These are phyloP conservation scores for Gymnothorax reevesii DNA, from an alignment of 2,797 vertebrate species.

Conservation along the genomic window DNA sequence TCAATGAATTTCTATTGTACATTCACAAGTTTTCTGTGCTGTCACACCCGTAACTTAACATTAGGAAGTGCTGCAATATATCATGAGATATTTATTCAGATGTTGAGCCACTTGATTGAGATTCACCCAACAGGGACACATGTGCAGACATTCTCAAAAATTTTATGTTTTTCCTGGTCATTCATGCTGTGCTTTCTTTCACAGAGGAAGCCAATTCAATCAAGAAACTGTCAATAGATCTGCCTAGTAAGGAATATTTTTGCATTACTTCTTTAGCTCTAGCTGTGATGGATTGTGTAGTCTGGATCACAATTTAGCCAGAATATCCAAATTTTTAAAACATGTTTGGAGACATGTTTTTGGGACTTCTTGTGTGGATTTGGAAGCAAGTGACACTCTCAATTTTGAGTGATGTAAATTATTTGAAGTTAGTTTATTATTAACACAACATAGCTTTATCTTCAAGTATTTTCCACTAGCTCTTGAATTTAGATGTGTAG, in stretches of 20 bases:
- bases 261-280: slow-evolving; percentile 54
- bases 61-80: neutral
- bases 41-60: neutral
- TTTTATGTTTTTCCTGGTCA: slow-evolving; percentile 23
- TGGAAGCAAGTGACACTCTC: slow-evolving; percentile 35
- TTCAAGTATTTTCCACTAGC: neutral
- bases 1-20: neutral
- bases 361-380: slow-evolving; percentile 50
- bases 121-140: slow-evolving; percentile 5
- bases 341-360: slow-evolving; percentile 53
- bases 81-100: neutral
- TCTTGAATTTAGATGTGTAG: slow-evolving; percentile 9
- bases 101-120: neutral
- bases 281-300: slow-evolving; percentile 48
- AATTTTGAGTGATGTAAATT: slow-evolving; percentile 12
- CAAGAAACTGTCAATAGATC: slow-evolving; percentile 81
- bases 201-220: slow-evolving; percentile 73
- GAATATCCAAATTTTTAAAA: slow-evolving; percentile 53
- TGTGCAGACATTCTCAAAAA: neutral
- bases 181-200: slow-evolving; percentile 72
- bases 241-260: slow-evolving; percentile 74
- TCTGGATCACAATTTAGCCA: slow-evolving; percentile 36
- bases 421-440: slow-evolving; percentile 6
- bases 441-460: slow-evolving; percentile 10
- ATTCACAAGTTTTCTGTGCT: neutral